phyloP scores from a whole-genome alignment of 1,140 invertebrate species.

The Argopecten irradians region DNA sequence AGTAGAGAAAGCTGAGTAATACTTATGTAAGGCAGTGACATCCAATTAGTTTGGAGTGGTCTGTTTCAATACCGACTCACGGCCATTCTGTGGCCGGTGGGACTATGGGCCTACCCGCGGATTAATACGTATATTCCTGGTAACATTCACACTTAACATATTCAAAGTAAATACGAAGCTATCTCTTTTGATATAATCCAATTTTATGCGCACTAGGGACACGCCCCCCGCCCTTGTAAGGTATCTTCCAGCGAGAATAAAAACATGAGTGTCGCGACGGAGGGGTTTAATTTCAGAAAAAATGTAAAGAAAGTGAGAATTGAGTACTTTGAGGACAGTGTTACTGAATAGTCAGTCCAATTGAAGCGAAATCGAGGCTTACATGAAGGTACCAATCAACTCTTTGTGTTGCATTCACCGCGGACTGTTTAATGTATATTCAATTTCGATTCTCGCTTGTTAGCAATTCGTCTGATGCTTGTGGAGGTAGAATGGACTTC shows the following conservation, averaged over 20 bases:
- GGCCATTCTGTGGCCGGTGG: not conserved
- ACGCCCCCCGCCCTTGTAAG: not conserved
- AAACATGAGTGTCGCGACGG: not conserved
- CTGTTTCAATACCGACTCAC: not conserved
- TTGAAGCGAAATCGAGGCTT: not conserved
- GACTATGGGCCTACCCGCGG: not conserved
- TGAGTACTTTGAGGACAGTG: not conserved
- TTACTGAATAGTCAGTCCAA: not conserved
- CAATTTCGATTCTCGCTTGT: not conserved
- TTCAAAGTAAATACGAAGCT: not conserved
- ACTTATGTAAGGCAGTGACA: not conserved
- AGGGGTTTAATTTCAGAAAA: not conserved
- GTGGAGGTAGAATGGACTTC: not conserved
- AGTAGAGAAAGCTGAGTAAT: not conserved
- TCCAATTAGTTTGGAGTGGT: not conserved
- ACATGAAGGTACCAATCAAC: not conserved
- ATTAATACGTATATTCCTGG: not conserved
- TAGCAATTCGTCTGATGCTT: not conserved
- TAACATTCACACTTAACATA: not conserved
- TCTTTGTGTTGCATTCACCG: not conserved
- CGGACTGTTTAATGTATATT: not conserved
- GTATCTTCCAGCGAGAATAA: not conserved
- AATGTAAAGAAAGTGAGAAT: conserved; percentile 18
- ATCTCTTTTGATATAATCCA: conserved; percentile 9
- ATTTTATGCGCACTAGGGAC: not conserved